phyloP scores from a whole-genome alignment of 1,140 invertebrate genomes.

The Dendrolimus kikuchii region DNA sequence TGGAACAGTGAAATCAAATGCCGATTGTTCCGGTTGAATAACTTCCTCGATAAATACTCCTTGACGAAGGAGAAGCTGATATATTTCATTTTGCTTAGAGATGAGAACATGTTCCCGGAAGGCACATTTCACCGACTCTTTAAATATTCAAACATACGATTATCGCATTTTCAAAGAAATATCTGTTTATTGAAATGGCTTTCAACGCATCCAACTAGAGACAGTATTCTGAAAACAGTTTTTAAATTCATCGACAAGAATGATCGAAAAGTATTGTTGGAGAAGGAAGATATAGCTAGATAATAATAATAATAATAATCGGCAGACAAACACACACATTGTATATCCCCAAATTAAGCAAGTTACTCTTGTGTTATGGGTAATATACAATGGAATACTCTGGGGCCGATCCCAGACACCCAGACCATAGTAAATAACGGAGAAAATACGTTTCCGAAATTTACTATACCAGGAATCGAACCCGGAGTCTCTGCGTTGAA shows the following conservation, averaged over 20 bases:
- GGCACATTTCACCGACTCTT: constrained; percentile 16
- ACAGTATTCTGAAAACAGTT: neutral
- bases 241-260: constrained; percentile 1
- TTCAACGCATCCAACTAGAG: neutral
- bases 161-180: neutral
- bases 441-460: too few species aligned
- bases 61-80: constrained; percentile 24
- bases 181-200: constrained; percentile 2
- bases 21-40: constrained; percentile 14
- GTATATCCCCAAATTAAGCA: too few species aligned
- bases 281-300: neutral
- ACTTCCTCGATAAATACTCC: constrained; percentile 20
- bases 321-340: too few species aligned
- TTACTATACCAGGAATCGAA: too few species aligned
- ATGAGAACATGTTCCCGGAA: constrained; percentile 22
- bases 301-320: too few species aligned
- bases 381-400: too few species aligned
- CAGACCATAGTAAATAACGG: too few species aligned
- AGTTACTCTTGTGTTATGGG: too few species aligned
- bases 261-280: neutral
- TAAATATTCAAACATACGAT: neutral
- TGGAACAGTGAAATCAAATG: constrained; percentile 16
- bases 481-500: too few species aligned
- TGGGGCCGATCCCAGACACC: too few species aligned
- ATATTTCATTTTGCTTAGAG: constrained; percentile 22